A percentile compares a stretch with the other conserved stretches of the same genome.
Evolutionary conservation across 2,888 invertebrate genomes (phyloP).

Genomic region (Amorpha juglandis): DNA sequence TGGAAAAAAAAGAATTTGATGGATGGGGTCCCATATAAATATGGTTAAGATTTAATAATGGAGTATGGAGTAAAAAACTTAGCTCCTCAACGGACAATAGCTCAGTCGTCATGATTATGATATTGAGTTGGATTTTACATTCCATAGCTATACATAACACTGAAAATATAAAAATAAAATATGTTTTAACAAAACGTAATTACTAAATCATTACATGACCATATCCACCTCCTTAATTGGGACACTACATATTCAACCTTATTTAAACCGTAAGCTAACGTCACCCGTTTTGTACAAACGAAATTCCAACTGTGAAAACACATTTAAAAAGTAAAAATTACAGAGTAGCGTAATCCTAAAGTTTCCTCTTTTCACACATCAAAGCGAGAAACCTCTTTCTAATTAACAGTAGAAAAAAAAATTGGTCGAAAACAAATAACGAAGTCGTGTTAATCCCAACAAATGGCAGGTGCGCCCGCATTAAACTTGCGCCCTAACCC

Average conservation of each 20-base stretch:
- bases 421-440: constrained; percentile 59
- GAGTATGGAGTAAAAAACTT: too few relatives aligned
- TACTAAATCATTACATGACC: too few relatives aligned
- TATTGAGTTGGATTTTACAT: too few relatives aligned
- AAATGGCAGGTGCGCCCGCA: constrained; percentile 75
- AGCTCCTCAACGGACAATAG: too few relatives aligned
- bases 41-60: too few relatives aligned
- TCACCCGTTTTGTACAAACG: not conserved
- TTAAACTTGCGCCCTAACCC: constrained; percentile 69
- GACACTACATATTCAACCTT: not conserved
- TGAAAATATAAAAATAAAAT: too few relatives aligned
- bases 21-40: too few relatives aligned
- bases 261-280: not conserved
- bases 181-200: too few relatives aligned
- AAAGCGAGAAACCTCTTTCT: constrained; percentile 42
- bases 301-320: not conserved
- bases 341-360: constrained; percentile 9
- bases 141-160: too few relatives aligned
- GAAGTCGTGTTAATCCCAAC: constrained; percentile 60
- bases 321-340: constrained; percentile 22
- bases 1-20: too few relatives aligned
- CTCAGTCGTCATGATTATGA: too few relatives aligned
- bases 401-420: constrained; percentile 73
- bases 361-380: constrained; percentile 23
- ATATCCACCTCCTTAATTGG: not conserved